Evolutionary conservation across 2,888 invertebrate species (phyloP).

Genomic region (Euclidia mi): DNA sequence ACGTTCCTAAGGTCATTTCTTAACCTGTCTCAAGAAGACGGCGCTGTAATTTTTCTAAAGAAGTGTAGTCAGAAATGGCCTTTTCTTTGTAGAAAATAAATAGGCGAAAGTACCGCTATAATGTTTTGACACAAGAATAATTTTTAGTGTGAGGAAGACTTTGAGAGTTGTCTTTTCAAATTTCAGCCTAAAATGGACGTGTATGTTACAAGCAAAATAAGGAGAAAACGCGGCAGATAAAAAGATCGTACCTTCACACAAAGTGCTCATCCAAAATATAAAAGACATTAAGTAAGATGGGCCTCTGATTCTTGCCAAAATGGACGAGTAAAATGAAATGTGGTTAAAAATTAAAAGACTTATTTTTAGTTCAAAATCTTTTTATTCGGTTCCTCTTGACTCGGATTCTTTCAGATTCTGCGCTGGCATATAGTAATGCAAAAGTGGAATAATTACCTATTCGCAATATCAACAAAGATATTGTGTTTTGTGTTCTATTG

Average conservation of each 20-base stretch:
- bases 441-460: conserved; percentile 25
- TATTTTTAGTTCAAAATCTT: neutral
- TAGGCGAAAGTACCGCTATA: no score
- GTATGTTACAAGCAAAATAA: neutral
- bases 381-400: no score
- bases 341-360: neutral
- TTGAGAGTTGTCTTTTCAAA: no score
- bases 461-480: conserved; percentile 18
- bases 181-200: no score
- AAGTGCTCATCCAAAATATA: neutral
- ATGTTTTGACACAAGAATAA: no score
- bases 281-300: conserved; percentile 1
- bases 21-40: no score
- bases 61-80: no score
- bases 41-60: no score
- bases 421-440: no score
- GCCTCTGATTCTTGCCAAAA: neutral
- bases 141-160: no score
- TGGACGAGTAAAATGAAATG: neutral
- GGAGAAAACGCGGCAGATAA: neutral
- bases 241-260: neutral
- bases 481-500: conserved; percentile 20
- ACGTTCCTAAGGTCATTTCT: no score
- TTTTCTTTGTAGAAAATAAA: neutral
- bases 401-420: no score